Conservation (phyloP, 37 sponge, comb jelly and placozoan species). For the Cliona cf. orientalis region DNA sequence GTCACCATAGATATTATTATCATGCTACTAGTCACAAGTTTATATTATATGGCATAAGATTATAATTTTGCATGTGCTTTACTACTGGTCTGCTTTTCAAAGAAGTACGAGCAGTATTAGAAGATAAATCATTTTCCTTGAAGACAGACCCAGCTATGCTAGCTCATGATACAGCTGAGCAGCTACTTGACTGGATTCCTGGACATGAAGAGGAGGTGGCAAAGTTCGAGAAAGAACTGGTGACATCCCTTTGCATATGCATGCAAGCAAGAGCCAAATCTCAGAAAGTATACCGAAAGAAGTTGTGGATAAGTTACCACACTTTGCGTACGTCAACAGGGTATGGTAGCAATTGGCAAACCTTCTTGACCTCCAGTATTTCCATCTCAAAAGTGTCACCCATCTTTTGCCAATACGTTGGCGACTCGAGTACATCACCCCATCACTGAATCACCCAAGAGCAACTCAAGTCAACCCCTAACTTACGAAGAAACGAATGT, state of each 20-base stretch:
- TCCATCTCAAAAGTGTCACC: no score
- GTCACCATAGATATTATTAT: no score
- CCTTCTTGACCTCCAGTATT: not conserved
- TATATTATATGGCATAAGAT: no score
- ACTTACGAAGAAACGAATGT: conserved; percentile 21
- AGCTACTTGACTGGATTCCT: conserved; percentile 11
- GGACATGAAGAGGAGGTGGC: not conserved
- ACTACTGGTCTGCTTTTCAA: not conserved
- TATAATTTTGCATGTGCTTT: no score
- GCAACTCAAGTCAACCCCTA: not conserved
- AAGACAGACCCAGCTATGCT: not conserved
- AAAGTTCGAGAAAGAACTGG: not conserved
- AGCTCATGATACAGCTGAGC: not conserved
- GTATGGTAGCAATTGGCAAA: conserved; percentile 1
- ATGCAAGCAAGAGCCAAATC: not conserved
- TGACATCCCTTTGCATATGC: not conserved
- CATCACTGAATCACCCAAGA: not conserved
- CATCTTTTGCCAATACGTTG: conserved; percentile 33
- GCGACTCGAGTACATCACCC: conserved; percentile 5
- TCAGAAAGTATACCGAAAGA: not conserved
- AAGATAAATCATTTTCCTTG: not conserved
- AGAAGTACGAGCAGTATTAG: not conserved
- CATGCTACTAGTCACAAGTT: no score
- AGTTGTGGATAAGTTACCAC: conserved; percentile 22
- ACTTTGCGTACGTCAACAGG: conserved; percentile 3